Evolutionary conservation across 2,113 vertebrate species (phyloP), one percentile per base, ranked within the genome.

Genomic region (Furnarius figulus): DNA sequence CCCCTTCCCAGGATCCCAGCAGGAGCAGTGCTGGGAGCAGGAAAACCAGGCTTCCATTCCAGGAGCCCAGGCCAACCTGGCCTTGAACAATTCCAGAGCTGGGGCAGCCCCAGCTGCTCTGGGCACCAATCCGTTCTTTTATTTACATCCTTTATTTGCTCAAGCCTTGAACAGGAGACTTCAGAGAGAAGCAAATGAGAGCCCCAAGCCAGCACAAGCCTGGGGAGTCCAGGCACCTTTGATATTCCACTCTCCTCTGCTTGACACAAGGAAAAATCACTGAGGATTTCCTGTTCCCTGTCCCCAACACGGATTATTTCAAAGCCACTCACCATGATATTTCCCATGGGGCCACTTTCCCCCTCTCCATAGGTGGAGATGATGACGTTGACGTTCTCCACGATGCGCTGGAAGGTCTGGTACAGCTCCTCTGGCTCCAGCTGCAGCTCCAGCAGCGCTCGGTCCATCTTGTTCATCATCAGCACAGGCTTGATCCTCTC

Each of bases 401-500:
- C 98, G 0, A 99, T 99, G 91, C 99, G 98, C 98, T 99, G 99
- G 98, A 99, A 99, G 30, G 99, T 99, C 96, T 99, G 98, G 97
- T 98, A 99, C 25, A 99, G 98, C 77, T 99, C 99, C 75, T 99
- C 99, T 0, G 99, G 98, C 10, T 98, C 98, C 95, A 99, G 98
- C 97, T 99, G 99, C 97, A 99, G 97, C 97, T 99, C 99, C 44
- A 99, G 95, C 96, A 99, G 97, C 5, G 99, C 99, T 11, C 99
- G 98, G 98, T 99, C 99, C 99, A 99, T 99, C 96, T 99, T 99
- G 97, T 99, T 99, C 99, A 99, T 99, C 99, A 99, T 99, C 91
- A 99, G 98, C 22, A 99, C 99, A 0, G 99, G 99, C 87, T 99
- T 99, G 97, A 99, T 99, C 37, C 99, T 98, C 97, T 99, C 99